Base-by-base conservation (phyloP, 2,888 invertebrate species). In the Ceramica pisi region DNA sequence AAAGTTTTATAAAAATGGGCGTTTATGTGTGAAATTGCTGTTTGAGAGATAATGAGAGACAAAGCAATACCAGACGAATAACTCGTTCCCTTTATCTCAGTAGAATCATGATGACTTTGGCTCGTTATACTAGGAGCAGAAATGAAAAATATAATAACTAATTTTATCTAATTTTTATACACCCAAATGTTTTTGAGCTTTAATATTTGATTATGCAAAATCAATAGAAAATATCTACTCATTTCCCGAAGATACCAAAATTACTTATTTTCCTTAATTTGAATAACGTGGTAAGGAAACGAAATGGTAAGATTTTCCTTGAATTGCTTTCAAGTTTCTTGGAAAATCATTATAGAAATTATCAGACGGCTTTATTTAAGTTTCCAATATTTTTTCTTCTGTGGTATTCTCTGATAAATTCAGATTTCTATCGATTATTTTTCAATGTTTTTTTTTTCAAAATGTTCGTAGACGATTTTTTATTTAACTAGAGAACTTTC, bases 201-300 rank as follows among this genome's bases (percentile, higher is more conserved):
- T 6, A 31, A 31, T 31, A 31, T 60, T 75, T 14, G 50, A 56
- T 56, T 60, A 56, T 46, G 21, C 50, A 31, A 41, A 26, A 50
- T 38, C 63, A 61, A 75, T 64, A 5, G 12, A 44, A 75, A 67
- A 67, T 26, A 19, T 12, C 5, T 44, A 31, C 9, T 16, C 4
- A 19, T n/a, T 31, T 21, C n/a, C 10, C 7, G 21, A 10, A 35
- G 50, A 21, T 12, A 6, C 19, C 0, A 50, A 60, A 75, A 64
- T 55, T 21, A 59, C 14, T 19, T 26, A 23, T 68, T 75, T 75
- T 64, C 48, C 63, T 60, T 57, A 48, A 75, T 68, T 68, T 48
- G 46, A 55, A 75, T 63, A 46, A 64, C 12, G 12, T 59, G 14
- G 51, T 14, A 63, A n/a, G 6, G 9, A 64, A 10, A 44, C 44